phyloP scores from a whole-genome alignment of 1,140 invertebrate species.

The Choristoneura fumiferana region DNA sequence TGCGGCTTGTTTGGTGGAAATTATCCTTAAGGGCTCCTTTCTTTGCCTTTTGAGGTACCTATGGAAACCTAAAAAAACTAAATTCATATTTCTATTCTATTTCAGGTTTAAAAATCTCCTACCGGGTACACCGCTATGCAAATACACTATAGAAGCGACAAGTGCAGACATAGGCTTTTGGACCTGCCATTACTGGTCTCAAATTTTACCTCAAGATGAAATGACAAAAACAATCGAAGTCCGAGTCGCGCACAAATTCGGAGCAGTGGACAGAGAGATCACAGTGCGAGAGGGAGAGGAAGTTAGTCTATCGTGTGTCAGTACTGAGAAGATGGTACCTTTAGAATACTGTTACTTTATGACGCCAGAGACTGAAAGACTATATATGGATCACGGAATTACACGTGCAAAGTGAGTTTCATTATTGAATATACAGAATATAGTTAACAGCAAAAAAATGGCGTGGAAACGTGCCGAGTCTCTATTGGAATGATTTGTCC shows the following conservation, averaged over 20 bases:
- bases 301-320: slow-evolving; percentile 47
- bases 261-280: neutral
- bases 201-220: neutral
- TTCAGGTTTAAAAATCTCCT: neutral
- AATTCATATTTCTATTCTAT: neutral
- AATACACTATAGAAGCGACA: neutral
- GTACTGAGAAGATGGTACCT: slow-evolving; percentile 44
- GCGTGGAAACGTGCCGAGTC: no score
- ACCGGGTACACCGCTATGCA: neutral
- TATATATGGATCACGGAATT: slow-evolving; percentile 53
- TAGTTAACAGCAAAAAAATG: no score
- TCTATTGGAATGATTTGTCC: no score
- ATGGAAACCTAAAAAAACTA: no score
- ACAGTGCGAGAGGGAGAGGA: slow-evolving; percentile 27
- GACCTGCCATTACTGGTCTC: slow-evolving; percentile 2
- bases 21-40: no score
- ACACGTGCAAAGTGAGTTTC: slow-evolving; percentile 50
- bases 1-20: no score
- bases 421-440: no score
- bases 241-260: neutral
- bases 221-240: slow-evolving; percentile 35
- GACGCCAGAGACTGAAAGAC: slow-evolving; percentile 49
- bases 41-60: no score
- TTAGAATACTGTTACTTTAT: slow-evolving; percentile 63
- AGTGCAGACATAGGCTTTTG: neutral